Percentiles rank a stretch among this genome's conserved stretches.
phyloP scores from a whole-genome alignment of 92 coral and sea anemone species.

The Blastomussa wellsi region DNA sequence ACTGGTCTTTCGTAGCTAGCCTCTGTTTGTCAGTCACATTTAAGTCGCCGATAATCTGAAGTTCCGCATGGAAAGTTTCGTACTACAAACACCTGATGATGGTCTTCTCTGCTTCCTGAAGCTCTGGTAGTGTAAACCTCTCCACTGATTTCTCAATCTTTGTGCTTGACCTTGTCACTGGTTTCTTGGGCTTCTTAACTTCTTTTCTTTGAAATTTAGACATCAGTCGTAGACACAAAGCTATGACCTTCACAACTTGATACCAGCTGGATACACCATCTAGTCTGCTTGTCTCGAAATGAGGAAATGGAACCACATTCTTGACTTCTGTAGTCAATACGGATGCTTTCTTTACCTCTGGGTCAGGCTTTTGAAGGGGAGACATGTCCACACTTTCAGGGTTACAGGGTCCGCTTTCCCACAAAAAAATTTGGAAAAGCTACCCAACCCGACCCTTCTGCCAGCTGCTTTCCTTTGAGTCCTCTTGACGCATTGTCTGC shows the following conservation, averaged over 20 bases:
- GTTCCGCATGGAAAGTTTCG: slow-evolving; percentile 37
- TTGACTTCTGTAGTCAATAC: too few relatives aligned
- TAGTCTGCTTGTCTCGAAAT: slow-evolving; percentile 24
- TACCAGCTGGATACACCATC: slow-evolving; percentile 37
- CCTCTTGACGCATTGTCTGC: neutral
- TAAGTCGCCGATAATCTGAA: slow-evolving; percentile 20
- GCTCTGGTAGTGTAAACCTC: slow-evolving; percentile 5
- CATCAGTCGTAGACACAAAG: slow-evolving; percentile 3
- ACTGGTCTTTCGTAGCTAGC: slow-evolving; percentile 22
- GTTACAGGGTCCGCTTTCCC: neutral
- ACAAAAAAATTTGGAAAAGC: neutral
- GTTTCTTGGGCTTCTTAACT: neutral
- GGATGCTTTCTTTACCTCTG: neutral
- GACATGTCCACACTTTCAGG: neutral
- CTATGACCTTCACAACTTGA: slow-evolving; percentile 14
- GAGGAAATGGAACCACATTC: slow-evolving; percentile 24
- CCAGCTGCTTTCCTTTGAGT: neutral
- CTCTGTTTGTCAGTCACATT: slow-evolving; percentile 23
- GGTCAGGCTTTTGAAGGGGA: slow-evolving; percentile 5
- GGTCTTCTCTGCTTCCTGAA: slow-evolving; percentile 36
- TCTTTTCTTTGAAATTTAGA: slow-evolving; percentile 13
- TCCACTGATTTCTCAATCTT: neutral
- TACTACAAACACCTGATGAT: slow-evolving; percentile 37
- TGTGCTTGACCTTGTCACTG: slow-evolving; percentile 13
- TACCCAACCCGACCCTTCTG: neutral